Evolutionary conservation across 35 echinoderm and acorn worm genomes (phyloP).

Genomic region (Heliocidaris tuberculata): DNA sequence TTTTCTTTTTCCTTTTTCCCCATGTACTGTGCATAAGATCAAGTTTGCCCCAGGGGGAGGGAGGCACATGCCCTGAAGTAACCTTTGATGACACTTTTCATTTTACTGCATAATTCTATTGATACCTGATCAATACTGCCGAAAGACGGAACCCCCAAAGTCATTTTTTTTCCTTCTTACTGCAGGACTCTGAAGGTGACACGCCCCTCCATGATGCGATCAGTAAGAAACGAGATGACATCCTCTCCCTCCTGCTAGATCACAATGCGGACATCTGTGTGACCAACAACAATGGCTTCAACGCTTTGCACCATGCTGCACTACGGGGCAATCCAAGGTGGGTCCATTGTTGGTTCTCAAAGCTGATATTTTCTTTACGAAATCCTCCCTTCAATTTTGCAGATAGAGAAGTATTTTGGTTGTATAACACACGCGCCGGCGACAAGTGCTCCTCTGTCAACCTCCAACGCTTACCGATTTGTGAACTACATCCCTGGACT

Average conservation of each 20-base stretch:
- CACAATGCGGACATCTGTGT: slow-evolving; percentile 98
- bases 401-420: background rate
- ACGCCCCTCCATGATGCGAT: slow-evolving; percentile 97
- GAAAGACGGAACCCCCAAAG: background rate
- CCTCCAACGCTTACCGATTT: too few relatives aligned
- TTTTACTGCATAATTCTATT: too few relatives aligned
- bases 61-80: too few relatives aligned
- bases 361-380: background rate
- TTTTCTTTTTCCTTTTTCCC: too few relatives aligned
- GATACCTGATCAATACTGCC: background rate
- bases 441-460: background rate
- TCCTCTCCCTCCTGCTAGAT: slow-evolving; percentile 89
- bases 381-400: background rate
- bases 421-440: too few relatives aligned
- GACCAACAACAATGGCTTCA: slow-evolving; percentile 99
- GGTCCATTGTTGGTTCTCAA: background rate
- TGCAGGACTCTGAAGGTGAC: slow-evolving; percentile 96
- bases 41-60: too few relatives aligned
- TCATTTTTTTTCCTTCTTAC: background rate
- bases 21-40: too few relatives aligned
- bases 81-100: too few relatives aligned
- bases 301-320: slow-evolving; percentile 95
- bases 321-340: slow-evolving; percentile 99
- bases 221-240: slow-evolving; percentile 98
- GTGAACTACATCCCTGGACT: too few relatives aligned